Conservation (phyloP, 2,797 vertebrate genomes). For the Tinamus major region DNA sequence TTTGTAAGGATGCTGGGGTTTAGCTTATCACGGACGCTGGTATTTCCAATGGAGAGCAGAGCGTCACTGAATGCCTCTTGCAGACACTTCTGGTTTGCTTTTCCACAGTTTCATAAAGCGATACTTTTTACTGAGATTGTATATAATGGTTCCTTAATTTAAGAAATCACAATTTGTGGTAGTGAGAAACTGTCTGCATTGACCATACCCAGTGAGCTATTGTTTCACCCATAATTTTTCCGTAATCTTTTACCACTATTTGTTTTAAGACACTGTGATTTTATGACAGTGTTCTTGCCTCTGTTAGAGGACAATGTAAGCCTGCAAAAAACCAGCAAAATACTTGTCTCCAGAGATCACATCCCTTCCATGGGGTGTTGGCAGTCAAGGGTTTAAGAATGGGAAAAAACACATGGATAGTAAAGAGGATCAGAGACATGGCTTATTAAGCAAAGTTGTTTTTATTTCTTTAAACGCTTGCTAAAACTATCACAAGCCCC, state of each 20-base stretch:
- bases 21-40: neutral
- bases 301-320: neutral
- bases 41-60: neutral
- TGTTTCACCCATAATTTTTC: neutral
- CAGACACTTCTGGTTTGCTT: neutral
- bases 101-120: neutral
- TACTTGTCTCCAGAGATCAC: neutral
- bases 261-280: neutral
- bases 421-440: neutral
- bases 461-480: neutral
- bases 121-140: neutral
- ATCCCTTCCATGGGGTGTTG: neutral
- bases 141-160: neutral
- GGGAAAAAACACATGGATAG: neutral
- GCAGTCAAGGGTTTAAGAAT: neutral
- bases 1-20: neutral
- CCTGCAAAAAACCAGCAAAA: neutral
- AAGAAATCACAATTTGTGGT: neutral
- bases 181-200: neutral
- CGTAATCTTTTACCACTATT: neutral
- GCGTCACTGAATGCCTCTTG: neutral
- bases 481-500: slow-evolving; percentile 8
- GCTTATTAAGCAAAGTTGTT: neutral
- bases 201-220: neutral
- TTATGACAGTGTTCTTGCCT: neutral